Evolutionary conservation across 92 coral and sea anemone species (phyloP), one percentile per base, ranked within the genome.

Genomic region (Hydrozoanthus gracilis): DNA sequence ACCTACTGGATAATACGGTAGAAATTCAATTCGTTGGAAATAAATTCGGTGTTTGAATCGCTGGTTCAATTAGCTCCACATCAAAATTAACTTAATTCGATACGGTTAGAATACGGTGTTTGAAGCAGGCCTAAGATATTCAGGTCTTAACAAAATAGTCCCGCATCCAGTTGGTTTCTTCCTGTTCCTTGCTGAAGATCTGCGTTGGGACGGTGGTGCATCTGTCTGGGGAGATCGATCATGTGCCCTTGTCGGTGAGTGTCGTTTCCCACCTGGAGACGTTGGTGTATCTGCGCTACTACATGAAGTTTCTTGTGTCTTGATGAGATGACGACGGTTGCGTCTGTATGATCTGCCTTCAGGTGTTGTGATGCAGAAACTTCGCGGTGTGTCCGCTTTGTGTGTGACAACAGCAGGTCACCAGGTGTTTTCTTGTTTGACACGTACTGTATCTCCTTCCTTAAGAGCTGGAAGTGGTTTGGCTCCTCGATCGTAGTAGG

Each of bases 291-390:
- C 79, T 69, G 60, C 15, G 58, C 75, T 64, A 13, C 75, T 64
- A 27, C 55, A 62, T 12, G 45, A 16, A 55, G 47, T 68, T 17
- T 48, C 67, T 44, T 83, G 44, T 50, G 77, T 62, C 71, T 76
- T 69, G 65, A 71, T 86, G n/a, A 86, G 82, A 18, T 86, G 88
- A 44, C 49, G 67, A 54, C 89, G 47, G 61, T 86, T 86, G 46
- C 75, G 50, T 47, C 89, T 56, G 54, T 75, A 86, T 11, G 48
- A 16, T 11, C 46, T 60, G 48, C 83, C 83, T 7, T 76, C 76
- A 20, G 50, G 67, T 15, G 88, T 86, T 6, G 44, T 55, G 16
- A 86, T 16, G 39, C 44, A 55, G 60, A 67, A 73, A 44, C 82
- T 71, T 86, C 88, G 73, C 65, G 83, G 88, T 73, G 82, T 73